These are phyloP conservation scores for Osedax frankpressi DNA, from an alignment of 2,888 invertebrate genomes.

Conservation along the genomic window DNA sequence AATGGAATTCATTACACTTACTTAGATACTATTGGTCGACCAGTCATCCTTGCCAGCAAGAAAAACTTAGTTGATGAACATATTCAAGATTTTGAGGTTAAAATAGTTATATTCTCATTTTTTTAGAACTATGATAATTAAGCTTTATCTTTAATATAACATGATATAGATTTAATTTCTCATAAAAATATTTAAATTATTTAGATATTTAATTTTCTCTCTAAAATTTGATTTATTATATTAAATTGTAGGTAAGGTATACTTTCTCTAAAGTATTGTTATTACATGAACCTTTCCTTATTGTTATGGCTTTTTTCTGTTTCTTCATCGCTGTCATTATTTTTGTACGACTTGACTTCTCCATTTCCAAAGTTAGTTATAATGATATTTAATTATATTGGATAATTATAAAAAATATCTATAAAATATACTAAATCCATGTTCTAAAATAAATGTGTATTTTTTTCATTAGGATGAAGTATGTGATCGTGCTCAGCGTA, in stretches of 20 bases:
- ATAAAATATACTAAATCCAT: not conserved
- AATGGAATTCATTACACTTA: slow-evolving; percentile 78
- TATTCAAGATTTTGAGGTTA: slow-evolving; percentile 75
- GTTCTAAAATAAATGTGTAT: not conserved
- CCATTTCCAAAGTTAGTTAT: slow-evolving; percentile 54
- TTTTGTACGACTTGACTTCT: slow-evolving; percentile 88
- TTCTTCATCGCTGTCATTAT: slow-evolving; percentile 81
- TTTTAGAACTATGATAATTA: no score
- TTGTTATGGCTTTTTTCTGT: slow-evolving; percentile 72
- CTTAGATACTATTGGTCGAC: slow-evolving; percentile 81
- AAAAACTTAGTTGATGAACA: slow-evolving; percentile 85
- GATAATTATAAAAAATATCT: not conserved
- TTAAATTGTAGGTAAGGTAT: slow-evolving; percentile 49
- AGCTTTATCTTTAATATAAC: no score
- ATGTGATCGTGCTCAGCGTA: slow-evolving; percentile 49
- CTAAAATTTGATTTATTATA: no score
- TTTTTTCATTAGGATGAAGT: slow-evolving; percentile 47
- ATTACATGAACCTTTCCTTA: slow-evolving; percentile 81
- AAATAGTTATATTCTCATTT: slow-evolving; percentile 2
- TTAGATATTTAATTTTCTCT: no score
- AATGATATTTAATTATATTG: not conserved
- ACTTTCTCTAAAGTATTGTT: slow-evolving; percentile 71
- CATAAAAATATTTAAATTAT: no score
- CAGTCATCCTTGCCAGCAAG: slow-evolving; percentile 68
- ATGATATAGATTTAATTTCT: no score